phyloP scores from a whole-genome alignment of 2,888 invertebrate species.

The Tortrix viridana region DNA sequence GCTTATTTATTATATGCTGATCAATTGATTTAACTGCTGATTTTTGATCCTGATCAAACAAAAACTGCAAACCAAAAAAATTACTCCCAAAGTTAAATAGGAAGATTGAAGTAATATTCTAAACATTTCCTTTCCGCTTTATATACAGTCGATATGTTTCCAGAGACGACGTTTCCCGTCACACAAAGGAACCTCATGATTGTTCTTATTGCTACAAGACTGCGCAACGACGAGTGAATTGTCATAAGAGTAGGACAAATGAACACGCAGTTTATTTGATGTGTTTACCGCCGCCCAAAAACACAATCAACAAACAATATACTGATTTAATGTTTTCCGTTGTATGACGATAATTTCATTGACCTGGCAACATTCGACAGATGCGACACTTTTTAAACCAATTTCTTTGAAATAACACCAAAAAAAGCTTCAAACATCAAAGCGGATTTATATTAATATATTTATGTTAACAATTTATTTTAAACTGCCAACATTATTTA shows the following conservation, averaged over 20 bases:
- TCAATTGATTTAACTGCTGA: no score
- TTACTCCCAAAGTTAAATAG: no score
- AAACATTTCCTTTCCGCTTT: conserved; percentile 20
- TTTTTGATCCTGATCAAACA: no score
- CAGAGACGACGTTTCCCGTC: background rate
- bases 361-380: background rate
- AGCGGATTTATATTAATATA: conserved; percentile 10
- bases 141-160: no score
- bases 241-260: no score
- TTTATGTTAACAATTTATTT: background rate
- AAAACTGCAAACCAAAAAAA: no score
- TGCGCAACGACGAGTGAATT: no score
- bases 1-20: no score
- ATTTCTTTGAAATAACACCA: conserved; percentile 27
- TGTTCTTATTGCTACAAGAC: no score
- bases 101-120: background rate
- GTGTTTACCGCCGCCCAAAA: no score
- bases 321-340: background rate
- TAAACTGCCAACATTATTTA: conserved; percentile 1
- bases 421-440: conserved; percentile 31
- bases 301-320: no score
- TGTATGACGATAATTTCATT: background rate
- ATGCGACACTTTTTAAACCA: background rate
- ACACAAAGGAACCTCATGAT: background rate
- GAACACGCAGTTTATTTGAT: background rate